phyloP scores from a whole-genome alignment of 2,113 vertebrate species.

The Odobenus rosmarus region DNA sequence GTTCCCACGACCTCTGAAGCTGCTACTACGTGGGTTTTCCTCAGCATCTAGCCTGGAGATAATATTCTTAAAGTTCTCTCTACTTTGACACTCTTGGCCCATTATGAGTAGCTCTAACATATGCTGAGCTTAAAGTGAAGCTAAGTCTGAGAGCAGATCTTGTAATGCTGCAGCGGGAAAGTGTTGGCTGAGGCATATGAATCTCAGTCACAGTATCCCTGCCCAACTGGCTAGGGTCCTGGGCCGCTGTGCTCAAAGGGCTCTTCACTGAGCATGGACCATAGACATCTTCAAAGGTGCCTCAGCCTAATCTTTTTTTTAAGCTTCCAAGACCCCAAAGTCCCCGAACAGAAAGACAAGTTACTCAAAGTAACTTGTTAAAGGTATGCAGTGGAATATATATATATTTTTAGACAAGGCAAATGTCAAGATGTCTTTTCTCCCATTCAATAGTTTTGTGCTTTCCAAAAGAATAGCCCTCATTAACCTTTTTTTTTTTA shows the following conservation, averaged over 20 bases:
- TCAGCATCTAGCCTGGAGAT: neutral
- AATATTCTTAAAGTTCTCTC: neutral
- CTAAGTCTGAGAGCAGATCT: neutral
- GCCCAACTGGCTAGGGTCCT: neutral
- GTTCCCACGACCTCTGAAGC: neutral
- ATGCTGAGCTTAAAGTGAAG: neutral
- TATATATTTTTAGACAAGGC: slow-evolving; percentile 3
- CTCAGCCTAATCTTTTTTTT: neutral
- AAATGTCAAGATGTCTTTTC: neutral
- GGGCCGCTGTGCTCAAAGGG: too few relatives aligned
- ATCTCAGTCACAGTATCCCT: neutral
- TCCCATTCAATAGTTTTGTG: neutral
- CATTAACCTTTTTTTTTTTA: neutral
- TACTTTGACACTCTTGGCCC: neutral
- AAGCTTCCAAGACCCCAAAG: neutral
- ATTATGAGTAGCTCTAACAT: neutral
- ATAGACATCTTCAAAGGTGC: neutral
- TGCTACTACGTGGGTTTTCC: neutral
- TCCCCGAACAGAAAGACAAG: neutral
- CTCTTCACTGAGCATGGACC: neutral
- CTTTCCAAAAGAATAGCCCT: neutral
- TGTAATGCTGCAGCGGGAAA: neutral
- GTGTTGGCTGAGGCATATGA: too few relatives aligned
- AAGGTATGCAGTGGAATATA: neutral
- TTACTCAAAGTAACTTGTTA: neutral